Conservation (phyloP, 2,113 vertebrate genomes). For the Amazona vittata region DNA sequence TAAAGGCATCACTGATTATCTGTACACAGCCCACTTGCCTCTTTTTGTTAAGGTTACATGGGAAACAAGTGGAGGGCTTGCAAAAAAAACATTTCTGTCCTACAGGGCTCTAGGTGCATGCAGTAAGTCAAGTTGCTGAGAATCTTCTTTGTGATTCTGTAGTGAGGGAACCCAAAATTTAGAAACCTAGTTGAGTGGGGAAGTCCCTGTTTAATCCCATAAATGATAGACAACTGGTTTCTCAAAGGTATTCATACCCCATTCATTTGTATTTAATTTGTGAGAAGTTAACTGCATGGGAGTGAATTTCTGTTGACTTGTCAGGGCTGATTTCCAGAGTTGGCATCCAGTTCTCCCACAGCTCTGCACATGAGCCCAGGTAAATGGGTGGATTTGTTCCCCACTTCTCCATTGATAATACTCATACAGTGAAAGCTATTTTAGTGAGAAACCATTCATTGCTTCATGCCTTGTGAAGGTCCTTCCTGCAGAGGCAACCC, state of each 20-base stretch:
- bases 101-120: background rate
- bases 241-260: conserved; percentile 7
- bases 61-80: background rate
- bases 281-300: conserved; percentile 26
- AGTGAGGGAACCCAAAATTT: background rate
- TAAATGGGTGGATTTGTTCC: background rate
- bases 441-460: background rate
- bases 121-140: background rate
- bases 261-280: conserved; percentile 49
- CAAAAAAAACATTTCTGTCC: background rate
- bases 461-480: background rate
- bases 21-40: background rate
- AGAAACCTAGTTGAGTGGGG: background rate
- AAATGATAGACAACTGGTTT: conserved; percentile 2
- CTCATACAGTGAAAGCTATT: background rate
- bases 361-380: background rate
- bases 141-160: background rate
- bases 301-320: conserved; percentile 43
- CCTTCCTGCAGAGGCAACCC: background rate
- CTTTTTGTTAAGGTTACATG: background rate
- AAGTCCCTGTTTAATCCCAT: conserved; percentile 10
- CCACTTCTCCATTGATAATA: background rate
- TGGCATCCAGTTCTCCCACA: background rate
- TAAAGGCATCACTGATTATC: background rate
- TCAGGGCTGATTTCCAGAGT: conserved; percentile 28